phyloP scores from a whole-genome alignment of 2,797 vertebrate species.

The Yasuhikotakia modesta region DNA sequence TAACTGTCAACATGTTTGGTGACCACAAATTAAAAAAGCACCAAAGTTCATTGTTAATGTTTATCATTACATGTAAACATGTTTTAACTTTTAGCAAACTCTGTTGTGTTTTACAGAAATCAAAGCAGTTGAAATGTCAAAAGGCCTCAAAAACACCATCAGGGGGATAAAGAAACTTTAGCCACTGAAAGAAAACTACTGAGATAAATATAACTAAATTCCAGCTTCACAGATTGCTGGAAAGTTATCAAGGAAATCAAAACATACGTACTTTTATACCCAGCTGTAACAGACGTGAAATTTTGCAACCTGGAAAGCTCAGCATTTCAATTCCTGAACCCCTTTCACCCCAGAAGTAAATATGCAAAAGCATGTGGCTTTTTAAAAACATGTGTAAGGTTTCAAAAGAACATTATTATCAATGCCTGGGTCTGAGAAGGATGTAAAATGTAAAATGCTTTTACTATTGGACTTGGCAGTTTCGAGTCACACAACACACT shows the following conservation, averaged over 20 bases:
- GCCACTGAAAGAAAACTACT: not conserved
- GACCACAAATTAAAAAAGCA: not conserved
- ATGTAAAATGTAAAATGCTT: not conserved
- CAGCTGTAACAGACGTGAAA: not conserved
- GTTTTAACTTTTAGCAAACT: too few relatives aligned
- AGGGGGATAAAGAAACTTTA: not conserved
- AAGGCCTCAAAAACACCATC: not conserved
- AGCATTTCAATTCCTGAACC: not conserved
- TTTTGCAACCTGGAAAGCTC: too few relatives aligned
- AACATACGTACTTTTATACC: not conserved
- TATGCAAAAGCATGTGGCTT: not conserved
- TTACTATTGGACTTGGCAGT: constrained; percentile 3
- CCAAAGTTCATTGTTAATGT: too few relatives aligned
- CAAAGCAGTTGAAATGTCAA: too few relatives aligned
- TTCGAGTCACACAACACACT: constrained; percentile 3
- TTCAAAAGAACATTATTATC: not conserved
- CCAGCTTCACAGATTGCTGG: not conserved
- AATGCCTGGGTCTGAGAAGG: not conserved
- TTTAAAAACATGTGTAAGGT: not conserved
- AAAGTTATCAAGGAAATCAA: not conserved
- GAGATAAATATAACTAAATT: not conserved
- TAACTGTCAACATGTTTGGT: too few relatives aligned
- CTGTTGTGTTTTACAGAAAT: too few relatives aligned
- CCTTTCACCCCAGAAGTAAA: not conserved
- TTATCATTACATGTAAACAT: too few relatives aligned